Base-by-base conservation (phyloP, 2,113 vertebrate species). In the Lagopus leucura region DNA sequence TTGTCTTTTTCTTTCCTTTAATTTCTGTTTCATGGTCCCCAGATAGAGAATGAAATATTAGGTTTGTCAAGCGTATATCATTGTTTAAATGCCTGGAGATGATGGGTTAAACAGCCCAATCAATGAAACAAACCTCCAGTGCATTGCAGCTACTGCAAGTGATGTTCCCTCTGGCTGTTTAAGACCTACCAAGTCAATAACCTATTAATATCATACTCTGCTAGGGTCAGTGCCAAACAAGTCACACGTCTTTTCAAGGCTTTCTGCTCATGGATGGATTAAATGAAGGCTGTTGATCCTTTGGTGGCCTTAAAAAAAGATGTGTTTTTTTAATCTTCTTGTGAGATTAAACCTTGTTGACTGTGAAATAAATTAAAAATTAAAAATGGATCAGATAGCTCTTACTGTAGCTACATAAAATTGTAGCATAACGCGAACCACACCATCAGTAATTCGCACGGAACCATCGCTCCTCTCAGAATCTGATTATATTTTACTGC, bases 1-100 rank as follows among this genome's bases (percentile, higher is more conserved):
- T 97, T 97, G 94, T 96, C 96, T 98, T 77, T 90, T 97, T 95
- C 96, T 95, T 97, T 95, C 95, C 94, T 97, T 97, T 97, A 98
- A 97, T 97, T 97, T 98, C 96, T 97, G 43, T 95, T 97, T 96
- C 94, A 91, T 94, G 89, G 97, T 98, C 97, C 97, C 98, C 82
- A 97, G 97, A 98, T 96, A 98, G 96, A 97, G 98, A 98, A 98
- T 98, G 97, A 98, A 98, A 98, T 98, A 98, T 98, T 98, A 97
- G 97, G 95, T 98, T 98, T 98, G 97, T 98, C 98, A 98, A 98
- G 97, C 89, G 75, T 98, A 97, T 98, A 98, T 97, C 97, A 98
- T 98, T 98, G 97, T 97, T 98, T 98, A 98, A 98, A 98, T 97
- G 97, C 96, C 97, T 98, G 96, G 95, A 97, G 97, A 98, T 98